Evolutionary conservation across 2,797 vertebrate genomes (phyloP).

Genomic region (Lepus oiostolus): DNA sequence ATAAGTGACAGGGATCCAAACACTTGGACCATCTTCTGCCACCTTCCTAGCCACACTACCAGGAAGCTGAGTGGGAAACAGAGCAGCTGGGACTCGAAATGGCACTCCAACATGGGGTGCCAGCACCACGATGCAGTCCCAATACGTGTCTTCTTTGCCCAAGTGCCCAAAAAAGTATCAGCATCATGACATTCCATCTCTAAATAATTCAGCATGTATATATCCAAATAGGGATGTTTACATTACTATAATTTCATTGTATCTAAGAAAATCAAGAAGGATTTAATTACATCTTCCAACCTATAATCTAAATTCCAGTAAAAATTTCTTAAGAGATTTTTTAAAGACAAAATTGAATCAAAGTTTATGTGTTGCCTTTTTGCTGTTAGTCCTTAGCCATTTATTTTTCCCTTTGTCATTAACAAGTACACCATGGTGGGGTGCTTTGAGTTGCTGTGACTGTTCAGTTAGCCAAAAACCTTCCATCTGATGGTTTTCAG

Average conservation of each 20-base stretch:
- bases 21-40: too few species aligned
- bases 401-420: neutral
- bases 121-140: too few species aligned
- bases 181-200: neutral
- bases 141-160: neutral
- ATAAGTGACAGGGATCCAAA: too few species aligned
- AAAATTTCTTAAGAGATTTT: slow-evolving; percentile 35
- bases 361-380: slow-evolving; percentile 1
- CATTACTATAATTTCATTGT: neutral
- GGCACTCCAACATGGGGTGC: too few species aligned
- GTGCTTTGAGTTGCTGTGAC: neutral
- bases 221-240: neutral
- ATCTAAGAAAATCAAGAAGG: slow-evolving; percentile 45
- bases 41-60: too few species aligned
- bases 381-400: neutral
- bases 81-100: too few species aligned
- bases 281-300: slow-evolving; percentile 13
- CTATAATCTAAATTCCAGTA: neutral
- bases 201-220: neutral
- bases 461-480: neutral
- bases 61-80: too few species aligned
- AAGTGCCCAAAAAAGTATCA: neutral
- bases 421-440: neutral
- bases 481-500: slow-evolving; percentile 9
- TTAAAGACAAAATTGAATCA: neutral